Conservation (phyloP, 2,113 vertebrate species). For the Bostrychus sinensis region DNA sequence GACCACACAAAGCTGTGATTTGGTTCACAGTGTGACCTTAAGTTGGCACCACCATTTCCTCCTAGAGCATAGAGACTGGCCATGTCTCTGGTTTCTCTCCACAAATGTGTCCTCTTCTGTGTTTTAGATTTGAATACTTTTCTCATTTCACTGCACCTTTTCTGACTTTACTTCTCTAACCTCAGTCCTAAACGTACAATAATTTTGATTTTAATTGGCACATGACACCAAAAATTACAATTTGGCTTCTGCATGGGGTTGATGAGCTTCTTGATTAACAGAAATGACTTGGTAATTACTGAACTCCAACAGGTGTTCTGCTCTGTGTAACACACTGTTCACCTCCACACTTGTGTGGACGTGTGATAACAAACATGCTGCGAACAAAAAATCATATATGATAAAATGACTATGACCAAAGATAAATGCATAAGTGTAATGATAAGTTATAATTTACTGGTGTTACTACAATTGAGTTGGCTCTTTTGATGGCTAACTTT, state of each 20-base stretch:
- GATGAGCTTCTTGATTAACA: conserved; percentile 63
- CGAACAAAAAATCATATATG: too few species aligned
- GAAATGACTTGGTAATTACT: conserved; percentile 36
- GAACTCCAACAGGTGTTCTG: conserved; percentile 40
- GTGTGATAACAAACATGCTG: too few species aligned
- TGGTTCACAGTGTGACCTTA: too few species aligned
- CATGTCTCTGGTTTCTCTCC: conserved; percentile 15
- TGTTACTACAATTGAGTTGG: too few species aligned
- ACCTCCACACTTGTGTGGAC: conserved; percentile 24
- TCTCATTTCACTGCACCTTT: not conserved
- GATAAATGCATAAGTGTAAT: too few species aligned
- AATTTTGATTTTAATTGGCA: conserved; percentile 45
- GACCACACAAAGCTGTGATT: conserved; percentile 19
- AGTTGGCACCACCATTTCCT: too few species aligned
- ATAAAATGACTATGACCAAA: too few species aligned
- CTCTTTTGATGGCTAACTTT: too few species aligned
- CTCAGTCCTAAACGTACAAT: conserved; percentile 27
- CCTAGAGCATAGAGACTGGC: not conserved
- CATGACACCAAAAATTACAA: conserved; percentile 33
- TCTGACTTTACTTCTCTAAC: not conserved
- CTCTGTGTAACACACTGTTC: conserved; percentile 4
- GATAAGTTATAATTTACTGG: too few species aligned
- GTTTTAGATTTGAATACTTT: not conserved
- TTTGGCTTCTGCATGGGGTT: conserved; percentile 50
- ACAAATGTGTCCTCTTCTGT: not conserved